These are phyloP conservation scores for Tachuris rubrigastra DNA, from an alignment of 2,113 vertebrate genomes.

Conservation along the genomic window DNA sequence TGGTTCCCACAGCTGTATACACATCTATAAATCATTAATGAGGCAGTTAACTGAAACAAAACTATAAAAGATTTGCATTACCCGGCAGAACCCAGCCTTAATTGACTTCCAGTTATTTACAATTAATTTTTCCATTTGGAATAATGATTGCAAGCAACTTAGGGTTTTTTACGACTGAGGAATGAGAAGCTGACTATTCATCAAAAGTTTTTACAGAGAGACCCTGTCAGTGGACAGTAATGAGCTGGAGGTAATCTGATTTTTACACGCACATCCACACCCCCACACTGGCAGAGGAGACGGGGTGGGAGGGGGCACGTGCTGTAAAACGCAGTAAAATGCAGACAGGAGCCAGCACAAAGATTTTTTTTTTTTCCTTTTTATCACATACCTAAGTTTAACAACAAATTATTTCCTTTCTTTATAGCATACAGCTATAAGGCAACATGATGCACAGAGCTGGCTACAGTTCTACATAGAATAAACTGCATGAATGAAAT, in stretches of 20 bases:
- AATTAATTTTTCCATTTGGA: slow-evolving; percentile 81
- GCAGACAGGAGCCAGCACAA: not conserved
- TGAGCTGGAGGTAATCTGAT: slow-evolving; percentile 12
- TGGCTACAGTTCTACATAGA: not conserved
- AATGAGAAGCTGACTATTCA: slow-evolving; percentile 69
- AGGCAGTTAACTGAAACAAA: slow-evolving; percentile 81
- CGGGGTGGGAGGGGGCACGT: not conserved
- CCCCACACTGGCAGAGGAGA: not conserved
- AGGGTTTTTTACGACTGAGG: slow-evolving; percentile 48
- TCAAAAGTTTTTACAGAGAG: slow-evolving; percentile 62
- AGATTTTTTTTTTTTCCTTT: not conserved
- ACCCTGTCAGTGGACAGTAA: slow-evolving; percentile 46
- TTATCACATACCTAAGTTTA: not conserved
- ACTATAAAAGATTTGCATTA: slow-evolving; percentile 81
- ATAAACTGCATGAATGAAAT: not conserved
- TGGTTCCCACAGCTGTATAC: slow-evolving; percentile 78
- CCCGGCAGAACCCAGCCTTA: slow-evolving; percentile 72
- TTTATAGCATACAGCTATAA: not conserved
- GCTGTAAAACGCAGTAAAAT: not conserved
- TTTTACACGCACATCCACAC: not conserved
- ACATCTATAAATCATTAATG: slow-evolving; percentile 84
- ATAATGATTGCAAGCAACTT: slow-evolving; percentile 74
- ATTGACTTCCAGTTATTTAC: slow-evolving; percentile 82
- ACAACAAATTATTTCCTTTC: not conserved
- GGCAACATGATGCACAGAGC: not conserved